These are phyloP conservation scores for Festucalex cinctus DNA, from an alignment of 2,113 vertebrate species.

Conservation along the genomic window DNA sequence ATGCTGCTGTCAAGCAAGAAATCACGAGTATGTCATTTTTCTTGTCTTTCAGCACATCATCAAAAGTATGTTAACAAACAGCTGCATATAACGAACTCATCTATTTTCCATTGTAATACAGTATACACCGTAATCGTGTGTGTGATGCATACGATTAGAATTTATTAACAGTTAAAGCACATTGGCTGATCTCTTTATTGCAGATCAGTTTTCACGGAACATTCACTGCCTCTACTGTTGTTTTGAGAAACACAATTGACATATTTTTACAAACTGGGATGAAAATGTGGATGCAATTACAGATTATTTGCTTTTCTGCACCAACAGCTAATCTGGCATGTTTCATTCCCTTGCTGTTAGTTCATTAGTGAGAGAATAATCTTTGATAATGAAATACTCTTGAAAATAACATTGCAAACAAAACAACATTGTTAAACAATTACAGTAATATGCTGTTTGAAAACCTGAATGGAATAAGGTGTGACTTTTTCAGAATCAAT, in stretches of 20 bases:
- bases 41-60: background rate
- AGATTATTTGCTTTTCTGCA: background rate
- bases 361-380: background rate
- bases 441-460: background rate
- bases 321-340: background rate
- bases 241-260: background rate
- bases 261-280: background rate
- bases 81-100: too few species aligned
- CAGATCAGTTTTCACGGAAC: background rate
- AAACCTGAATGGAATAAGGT: background rate
- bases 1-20: background rate
- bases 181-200: background rate
- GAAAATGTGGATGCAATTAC: background rate
- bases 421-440: background rate
- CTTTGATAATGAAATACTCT: background rate
- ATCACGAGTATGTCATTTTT: background rate
- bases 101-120: background rate
- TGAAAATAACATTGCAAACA: background rate
- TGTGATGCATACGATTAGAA: background rate
- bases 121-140: too few species aligned
- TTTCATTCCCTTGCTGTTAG: background rate
- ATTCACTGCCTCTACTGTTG: background rate
- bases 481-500: background rate
- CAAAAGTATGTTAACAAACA: background rate
- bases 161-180: background rate